Evolutionary conservation across 2,113 vertebrate species (phyloP), one percentile per base, ranked within the genome.

Genomic region (Narcine bancroftii): DNA sequence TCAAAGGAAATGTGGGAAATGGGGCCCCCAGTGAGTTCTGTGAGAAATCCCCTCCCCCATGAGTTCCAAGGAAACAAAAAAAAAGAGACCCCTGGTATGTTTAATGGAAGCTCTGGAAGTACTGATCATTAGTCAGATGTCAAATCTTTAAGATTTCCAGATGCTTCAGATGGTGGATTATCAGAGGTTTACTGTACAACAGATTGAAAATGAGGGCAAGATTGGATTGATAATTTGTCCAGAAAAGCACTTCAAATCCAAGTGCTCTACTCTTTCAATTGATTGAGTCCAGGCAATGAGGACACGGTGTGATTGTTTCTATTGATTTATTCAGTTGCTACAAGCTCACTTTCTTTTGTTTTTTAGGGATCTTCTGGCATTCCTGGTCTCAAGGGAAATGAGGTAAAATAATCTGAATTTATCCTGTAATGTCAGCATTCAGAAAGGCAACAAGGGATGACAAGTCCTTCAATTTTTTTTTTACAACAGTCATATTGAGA

Each of bases 311-410:
- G 63, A 2, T 21, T 39, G 19, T 4, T 65, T 11, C 39, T 66
- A 66, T 21, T 45, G 19, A 9, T 45, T 69, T 91, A 65, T 91
- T 66, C 36, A 42, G 21, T 45, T 29, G 39, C 15, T 60, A 6
- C 45, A 3, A 66, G 21, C 36, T 73, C 83, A 0, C 93, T 75
- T 71, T 93, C 26, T 53, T 92, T 75, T 71, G 42, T 53, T 9
- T n/a, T 93, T n/a, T 66, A 97, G 96, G 96, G 96, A 29, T 93
- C 94, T 0, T 69, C 95, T 56, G 96, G 96, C 92, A 94, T 94
- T 63, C 15, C 93, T 83, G 96, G 96, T 93, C 94, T 94, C 3
- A 96, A 96, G 93, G 96, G 96, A 93, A 96, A 93, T 93, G 93
- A 93, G 94, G 96, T 96, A 93, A 93, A 93, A 50, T 69, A 72